These are phyloP conservation scores for Mormyrops attenuatus DNA, from an alignment of 2,797 vertebrate genomes.

Conservation along the genomic window DNA sequence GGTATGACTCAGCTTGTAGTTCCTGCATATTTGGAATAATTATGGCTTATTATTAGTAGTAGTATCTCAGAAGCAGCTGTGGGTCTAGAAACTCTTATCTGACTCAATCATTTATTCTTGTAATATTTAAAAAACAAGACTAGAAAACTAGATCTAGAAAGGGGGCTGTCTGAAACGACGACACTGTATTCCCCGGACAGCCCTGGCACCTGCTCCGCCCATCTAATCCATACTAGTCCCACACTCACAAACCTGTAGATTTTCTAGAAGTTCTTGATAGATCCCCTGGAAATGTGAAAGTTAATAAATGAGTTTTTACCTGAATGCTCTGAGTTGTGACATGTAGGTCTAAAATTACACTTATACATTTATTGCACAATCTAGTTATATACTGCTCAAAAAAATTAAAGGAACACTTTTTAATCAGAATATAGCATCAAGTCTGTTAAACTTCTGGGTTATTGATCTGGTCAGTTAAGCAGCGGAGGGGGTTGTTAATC, in stretches of 20 bases:
- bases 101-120: not conserved
- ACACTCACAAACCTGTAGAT: too few species aligned
- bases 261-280: not conserved
- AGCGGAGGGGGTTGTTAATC: too few species aligned
- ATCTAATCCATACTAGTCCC: too few species aligned
- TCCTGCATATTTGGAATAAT: not conserved
- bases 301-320: not conserved
- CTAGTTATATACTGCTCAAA: too few species aligned
- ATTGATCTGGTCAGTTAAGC: not conserved
- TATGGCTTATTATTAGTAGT: not conserved
- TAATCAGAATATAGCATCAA: too few species aligned
- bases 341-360: too few species aligned
- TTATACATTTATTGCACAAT: too few species aligned
- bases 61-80: not conserved
- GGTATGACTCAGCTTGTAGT: not conserved
- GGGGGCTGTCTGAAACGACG: too few species aligned
- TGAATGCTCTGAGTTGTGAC: too few species aligned
- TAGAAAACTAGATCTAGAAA: not conserved
- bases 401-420: too few species aligned
- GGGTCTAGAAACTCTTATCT: not conserved
- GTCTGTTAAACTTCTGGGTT: not conserved
- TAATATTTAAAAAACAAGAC: not conserved
- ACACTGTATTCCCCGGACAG: too few species aligned
- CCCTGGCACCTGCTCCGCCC: too few species aligned
- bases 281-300: not conserved